phyloP scores from a whole-genome alignment of 2,113 vertebrate species.

The Laterallus jamaicensis region DNA sequence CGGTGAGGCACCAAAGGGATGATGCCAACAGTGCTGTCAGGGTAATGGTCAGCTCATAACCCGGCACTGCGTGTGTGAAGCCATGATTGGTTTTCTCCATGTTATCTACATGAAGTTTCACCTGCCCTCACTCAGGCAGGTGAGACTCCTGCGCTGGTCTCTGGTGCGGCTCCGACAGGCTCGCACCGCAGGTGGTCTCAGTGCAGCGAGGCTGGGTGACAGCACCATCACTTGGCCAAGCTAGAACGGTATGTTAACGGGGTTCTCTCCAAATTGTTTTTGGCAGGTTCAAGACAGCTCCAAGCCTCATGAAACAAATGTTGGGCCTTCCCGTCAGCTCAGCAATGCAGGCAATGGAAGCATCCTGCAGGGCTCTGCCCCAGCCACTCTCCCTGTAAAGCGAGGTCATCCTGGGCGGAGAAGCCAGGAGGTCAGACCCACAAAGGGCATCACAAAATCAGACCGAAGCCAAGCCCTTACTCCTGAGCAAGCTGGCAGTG shows the following conservation, averaged over 20 bases:
- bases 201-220: fast-evolving
- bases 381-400: background rate
- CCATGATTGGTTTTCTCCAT: background rate
- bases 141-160: background rate
- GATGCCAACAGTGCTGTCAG: background rate
- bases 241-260: background rate
- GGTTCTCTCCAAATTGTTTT: background rate
- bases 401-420: background rate
- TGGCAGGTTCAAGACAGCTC: slow-evolving; percentile 80
- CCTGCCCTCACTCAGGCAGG: background rate
- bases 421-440: background rate
- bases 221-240: background rate
- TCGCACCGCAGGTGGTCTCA: background rate
- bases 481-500: slow-evolving; percentile 39
- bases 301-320: slow-evolving; percentile 50
- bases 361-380: background rate
- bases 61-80: background rate
- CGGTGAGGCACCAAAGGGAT: background rate
- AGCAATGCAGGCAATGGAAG: background rate
- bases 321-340: slow-evolving; percentile 62
- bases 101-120: background rate
- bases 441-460: background rate
- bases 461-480: background rate
- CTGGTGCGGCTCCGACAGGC: background rate
- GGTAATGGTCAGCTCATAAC: background rate